Percentiles rank a stretch among this genome's conserved stretches.
phyloP scores from a whole-genome alignment of 1,140 invertebrate genomes.

The Caenorhabditis brenneri region DNA sequence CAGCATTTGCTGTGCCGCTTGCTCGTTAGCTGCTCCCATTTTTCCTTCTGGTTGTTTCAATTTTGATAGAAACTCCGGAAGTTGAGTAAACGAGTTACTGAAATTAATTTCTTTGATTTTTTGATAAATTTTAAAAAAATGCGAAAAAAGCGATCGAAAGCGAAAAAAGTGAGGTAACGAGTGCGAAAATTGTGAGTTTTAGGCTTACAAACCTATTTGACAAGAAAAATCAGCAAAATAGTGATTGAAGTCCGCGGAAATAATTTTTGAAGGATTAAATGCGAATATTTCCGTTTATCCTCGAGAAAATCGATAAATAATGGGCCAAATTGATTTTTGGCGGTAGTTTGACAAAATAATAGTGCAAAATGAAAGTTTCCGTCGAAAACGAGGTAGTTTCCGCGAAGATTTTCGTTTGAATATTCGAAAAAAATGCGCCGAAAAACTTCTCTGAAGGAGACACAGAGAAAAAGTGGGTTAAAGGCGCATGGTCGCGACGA shows the following conservation, averaged over 20 bases:
- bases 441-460: background rate
- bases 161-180: no score
- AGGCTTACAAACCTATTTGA: no score
- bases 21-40: background rate
- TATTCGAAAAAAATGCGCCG: slow-evolving; percentile 19
- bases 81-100: slow-evolving; percentile 12
- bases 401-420: background rate
- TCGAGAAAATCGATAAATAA: no score
- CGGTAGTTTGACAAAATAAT: no score
- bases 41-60: slow-evolving; percentile 72
- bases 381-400: background rate
- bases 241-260: no score
- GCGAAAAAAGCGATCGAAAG: no score
- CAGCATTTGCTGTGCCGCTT: slow-evolving; percentile 60
- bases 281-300: no score
- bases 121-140: no score
- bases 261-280: no score
- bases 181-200: no score
- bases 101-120: background rate
- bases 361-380: background rate
- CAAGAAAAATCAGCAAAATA: no score
- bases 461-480: background rate
- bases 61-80: background rate
- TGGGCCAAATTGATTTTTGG: no score
- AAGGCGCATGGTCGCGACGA: slow-evolving; percentile 30